Evolutionary conservation across 1,140 invertebrate species (phyloP).

Genomic region (Wasmannia auropunctata): DNA sequence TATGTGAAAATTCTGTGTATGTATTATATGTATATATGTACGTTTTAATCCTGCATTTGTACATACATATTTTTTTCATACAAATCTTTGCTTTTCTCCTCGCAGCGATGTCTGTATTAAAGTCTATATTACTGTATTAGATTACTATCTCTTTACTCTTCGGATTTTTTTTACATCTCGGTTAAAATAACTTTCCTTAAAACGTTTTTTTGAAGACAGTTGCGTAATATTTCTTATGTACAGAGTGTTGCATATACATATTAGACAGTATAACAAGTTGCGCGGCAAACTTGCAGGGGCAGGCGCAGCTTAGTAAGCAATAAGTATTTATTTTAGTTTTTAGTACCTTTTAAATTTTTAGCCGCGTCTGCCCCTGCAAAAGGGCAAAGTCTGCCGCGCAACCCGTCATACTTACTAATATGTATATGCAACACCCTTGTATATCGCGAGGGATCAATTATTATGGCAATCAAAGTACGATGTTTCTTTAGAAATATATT

Average conservation of each 20-base stretch:
- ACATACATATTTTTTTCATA: neutral
- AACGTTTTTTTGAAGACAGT: neutral
- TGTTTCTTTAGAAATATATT: too few relatives aligned
- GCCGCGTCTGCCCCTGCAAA: too few relatives aligned
- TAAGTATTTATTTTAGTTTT: too few relatives aligned
- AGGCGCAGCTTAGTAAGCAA: too few relatives aligned
- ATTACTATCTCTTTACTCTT: neutral
- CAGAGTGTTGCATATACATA: neutral
- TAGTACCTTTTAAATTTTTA: too few relatives aligned
- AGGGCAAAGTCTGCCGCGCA: too few relatives aligned
- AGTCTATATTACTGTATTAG: neutral
- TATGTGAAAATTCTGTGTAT: neutral
- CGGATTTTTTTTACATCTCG: neutral
- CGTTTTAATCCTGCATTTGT: neutral
- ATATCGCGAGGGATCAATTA: too few relatives aligned
- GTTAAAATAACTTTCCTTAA: neutral
- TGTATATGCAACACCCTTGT: too few relatives aligned
- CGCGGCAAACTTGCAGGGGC: too few relatives aligned
- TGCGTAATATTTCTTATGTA: neutral
- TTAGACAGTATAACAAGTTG: too few relatives aligned
- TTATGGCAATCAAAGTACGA: too few relatives aligned
- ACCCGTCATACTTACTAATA: too few relatives aligned
- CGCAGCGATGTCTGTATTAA: neutral
- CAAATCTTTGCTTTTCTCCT: neutral
- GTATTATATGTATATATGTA: neutral